Conservation (phyloP, 2,113 vertebrate species). For the Pristiophorus japonicus region DNA sequence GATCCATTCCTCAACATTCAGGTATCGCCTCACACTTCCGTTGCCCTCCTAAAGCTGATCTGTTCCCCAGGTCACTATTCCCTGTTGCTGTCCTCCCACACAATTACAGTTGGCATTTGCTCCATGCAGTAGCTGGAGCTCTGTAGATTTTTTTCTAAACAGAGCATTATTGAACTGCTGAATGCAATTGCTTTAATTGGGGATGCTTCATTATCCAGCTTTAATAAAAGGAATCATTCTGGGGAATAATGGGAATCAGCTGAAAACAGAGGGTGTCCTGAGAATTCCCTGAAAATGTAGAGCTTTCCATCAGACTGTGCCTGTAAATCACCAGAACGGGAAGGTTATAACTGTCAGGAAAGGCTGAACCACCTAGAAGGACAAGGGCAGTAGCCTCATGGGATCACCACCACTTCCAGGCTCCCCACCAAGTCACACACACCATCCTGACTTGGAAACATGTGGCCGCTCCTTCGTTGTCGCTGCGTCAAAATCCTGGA, state of each 20-base stretch:
- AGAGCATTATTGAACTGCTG: background rate
- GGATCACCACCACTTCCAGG: too few relatives aligned
- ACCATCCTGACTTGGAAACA: too few relatives aligned
- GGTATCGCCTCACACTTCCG: background rate
- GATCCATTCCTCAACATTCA: background rate
- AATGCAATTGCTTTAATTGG: background rate
- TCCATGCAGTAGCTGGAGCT: background rate
- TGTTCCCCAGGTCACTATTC: background rate
- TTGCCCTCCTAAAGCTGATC: background rate
- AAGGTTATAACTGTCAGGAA: background rate
- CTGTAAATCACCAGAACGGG: background rate
- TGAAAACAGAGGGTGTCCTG: background rate
- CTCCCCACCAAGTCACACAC: too few relatives aligned
- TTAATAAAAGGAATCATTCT: background rate
- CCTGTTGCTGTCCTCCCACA: background rate
- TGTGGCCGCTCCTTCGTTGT: too few relatives aligned
- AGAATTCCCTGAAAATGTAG: background rate
- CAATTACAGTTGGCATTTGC: background rate
- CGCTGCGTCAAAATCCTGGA: too few relatives aligned
- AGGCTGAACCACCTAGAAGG: background rate
- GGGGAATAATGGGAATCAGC: background rate
- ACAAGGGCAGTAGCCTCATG: too few relatives aligned
- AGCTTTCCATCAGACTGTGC: background rate
- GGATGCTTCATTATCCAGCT: background rate
- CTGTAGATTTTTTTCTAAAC: background rate